Percentiles rank a stretch among this genome's conserved stretches.
These are phyloP conservation scores for Pentalonia nigronervosa DNA, from an alignment of 1,140 invertebrate species.

Conservation along the genomic window DNA sequence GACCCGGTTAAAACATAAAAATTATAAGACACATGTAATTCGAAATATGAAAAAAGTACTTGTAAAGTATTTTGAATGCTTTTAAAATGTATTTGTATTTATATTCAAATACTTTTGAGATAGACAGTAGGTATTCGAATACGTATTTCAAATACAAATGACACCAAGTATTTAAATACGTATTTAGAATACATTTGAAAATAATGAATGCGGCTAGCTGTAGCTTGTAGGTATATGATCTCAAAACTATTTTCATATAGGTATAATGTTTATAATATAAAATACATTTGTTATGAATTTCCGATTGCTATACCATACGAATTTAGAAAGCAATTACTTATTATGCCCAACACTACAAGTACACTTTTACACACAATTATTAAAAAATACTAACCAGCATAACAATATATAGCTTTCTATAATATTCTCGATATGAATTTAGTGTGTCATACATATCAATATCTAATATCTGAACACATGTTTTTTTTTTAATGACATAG, in stretches of 20 bases:
- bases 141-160: too few species aligned
- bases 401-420: neutral
- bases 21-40: too few species aligned
- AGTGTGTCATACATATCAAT: neutral
- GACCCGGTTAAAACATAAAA: too few species aligned
- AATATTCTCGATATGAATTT: neutral
- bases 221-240: neutral
- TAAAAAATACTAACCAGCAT: neutral
- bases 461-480: neutral
- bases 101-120: too few species aligned
- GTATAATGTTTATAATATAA: neutral
- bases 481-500: neutral
- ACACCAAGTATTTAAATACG: too few species aligned
- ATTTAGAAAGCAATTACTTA: slow-evolving; percentile 27
- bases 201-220: too few species aligned
- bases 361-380: neutral
- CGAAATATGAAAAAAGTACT: too few species aligned
- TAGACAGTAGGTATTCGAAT: too few species aligned
- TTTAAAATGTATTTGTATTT: too few species aligned
- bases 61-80: too few species aligned
- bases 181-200: too few species aligned
- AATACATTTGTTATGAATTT: neutral
- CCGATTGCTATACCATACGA: neutral
- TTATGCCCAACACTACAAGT: slow-evolving; percentile 1
- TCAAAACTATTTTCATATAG: neutral